phyloP scores from a whole-genome alignment of 1,140 invertebrate genomes.

The Caenorhabditis inopinata region DNA sequence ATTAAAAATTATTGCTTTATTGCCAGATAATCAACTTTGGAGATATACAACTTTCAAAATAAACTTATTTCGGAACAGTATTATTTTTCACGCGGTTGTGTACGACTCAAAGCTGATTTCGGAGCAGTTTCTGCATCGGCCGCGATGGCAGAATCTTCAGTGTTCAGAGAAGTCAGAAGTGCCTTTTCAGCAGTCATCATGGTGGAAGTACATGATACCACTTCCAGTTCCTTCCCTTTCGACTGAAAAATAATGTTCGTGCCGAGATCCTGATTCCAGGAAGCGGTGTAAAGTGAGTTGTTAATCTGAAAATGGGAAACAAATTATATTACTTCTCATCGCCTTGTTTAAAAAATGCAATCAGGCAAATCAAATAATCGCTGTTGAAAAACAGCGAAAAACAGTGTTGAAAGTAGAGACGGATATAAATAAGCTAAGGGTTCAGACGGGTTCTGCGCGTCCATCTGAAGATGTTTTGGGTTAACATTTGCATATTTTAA shows the following conservation, averaged over 20 bases:
- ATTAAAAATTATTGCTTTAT: no score
- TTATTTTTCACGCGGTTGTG: background rate
- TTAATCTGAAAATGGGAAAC: conserved; percentile 4
- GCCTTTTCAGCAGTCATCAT: conserved; percentile 40
- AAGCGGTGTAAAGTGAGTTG: conserved; percentile 37
- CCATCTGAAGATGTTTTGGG: no score
- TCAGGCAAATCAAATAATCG: no score
- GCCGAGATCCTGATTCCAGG: conserved; percentile 17
- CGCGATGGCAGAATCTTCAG: background rate
- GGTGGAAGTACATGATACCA: background rate
- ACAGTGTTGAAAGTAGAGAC: no score
- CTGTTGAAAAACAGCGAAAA: no score
- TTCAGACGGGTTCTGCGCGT: no score
- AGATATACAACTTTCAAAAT: no score
- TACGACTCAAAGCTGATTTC: background rate
- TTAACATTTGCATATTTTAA: background rate
- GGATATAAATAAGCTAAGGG: no score
- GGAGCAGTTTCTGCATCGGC: background rate
- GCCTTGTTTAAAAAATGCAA: no score
- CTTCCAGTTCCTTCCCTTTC: conserved; percentile 21
- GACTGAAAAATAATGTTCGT: conserved; percentile 30
- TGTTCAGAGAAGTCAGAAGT: conserved; percentile 10
- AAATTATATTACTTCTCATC: background rate
- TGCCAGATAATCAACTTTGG: no score
- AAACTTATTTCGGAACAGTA: no score